Base-by-base conservation (phyloP, 2,888 invertebrate genomes). In the Falcaria lacertinaria region DNA sequence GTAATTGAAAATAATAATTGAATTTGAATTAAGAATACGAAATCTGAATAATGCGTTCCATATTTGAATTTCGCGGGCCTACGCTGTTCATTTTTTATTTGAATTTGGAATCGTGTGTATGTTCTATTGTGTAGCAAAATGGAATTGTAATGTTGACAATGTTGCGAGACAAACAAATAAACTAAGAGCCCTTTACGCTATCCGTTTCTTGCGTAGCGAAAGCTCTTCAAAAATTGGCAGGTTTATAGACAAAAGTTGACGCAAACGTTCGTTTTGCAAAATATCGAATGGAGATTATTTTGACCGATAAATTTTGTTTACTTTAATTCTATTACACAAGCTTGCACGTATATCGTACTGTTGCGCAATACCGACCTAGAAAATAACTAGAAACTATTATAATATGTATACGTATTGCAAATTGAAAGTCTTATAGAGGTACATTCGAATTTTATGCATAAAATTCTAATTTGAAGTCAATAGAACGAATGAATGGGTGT, bases 1-100 rank as follows among this genome's bases (percentile, higher is more conserved):
- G 79, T 81, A 82, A 84, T 83, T 80, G 80, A 77, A 84, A 85
- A 83, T 83, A 79, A 82, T 85, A 84, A 83, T 86, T 79, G 80
- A 82, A 85, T 80, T 80, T 61, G 73, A 80, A 82, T 81, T 85
- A 83, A 76, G 79, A 78, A 80, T 80, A 69, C 77, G 70, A 81
- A 85, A 82, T 84, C 74, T 73, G 75, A 80, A 80, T 79, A 82
- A 79, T 76, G 74, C 70, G 70, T 79, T 70, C 78, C 79, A 77
- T 79, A 77, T 85, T 84, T 75, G 77, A 84, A 85, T 75, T 81
- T 79, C 72, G 76, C 79, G 74, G 45, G 44, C 33, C 41, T 38
- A 63, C 69, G 69, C 67, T 69, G 73, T 75, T 74, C 61, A 71
- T 61, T 69, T 59, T 57, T 81, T 78, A 75, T 80, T 86, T 79